These are phyloP conservation scores for Bujurquina vittata DNA, from an alignment of 2,113 vertebrate genomes.

Conservation along the genomic window DNA sequence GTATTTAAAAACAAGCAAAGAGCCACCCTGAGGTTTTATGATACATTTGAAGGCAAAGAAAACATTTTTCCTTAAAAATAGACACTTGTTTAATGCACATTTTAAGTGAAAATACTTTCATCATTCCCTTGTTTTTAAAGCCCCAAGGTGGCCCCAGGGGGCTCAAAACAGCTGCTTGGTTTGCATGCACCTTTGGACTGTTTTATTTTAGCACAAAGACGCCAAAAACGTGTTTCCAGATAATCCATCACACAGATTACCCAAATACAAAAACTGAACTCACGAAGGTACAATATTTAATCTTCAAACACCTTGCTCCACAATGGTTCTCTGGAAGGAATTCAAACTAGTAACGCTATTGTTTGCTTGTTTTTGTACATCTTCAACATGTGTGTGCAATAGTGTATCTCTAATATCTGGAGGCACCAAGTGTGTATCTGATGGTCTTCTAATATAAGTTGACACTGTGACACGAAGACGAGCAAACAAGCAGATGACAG, in stretches of 20 bases:
- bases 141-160: neutral
- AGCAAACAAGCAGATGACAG: neutral
- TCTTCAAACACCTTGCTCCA: neutral
- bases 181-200: constrained; percentile 1
- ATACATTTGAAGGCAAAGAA: neutral
- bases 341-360: neutral
- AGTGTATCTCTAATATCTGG: neutral
- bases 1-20: constrained; percentile 4
- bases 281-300: neutral
- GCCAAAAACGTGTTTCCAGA: neutral
- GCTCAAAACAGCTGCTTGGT: neutral
- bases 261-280: neutral
- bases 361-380: neutral
- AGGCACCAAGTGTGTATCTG: neutral
- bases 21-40: neutral
- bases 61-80: neutral
- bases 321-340: neutral
- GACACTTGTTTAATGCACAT: neutral
- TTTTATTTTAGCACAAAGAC: neutral
- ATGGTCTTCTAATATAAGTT: neutral
- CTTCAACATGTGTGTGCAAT: neutral
- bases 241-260: neutral
- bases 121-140: neutral
- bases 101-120: neutral
- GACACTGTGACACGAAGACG: neutral